Percentiles rank a stretch among this genome's conserved stretches.
Conservation (phyloP, 2,797 vertebrate species). For the Sebastiscus albofasciatus region DNA sequence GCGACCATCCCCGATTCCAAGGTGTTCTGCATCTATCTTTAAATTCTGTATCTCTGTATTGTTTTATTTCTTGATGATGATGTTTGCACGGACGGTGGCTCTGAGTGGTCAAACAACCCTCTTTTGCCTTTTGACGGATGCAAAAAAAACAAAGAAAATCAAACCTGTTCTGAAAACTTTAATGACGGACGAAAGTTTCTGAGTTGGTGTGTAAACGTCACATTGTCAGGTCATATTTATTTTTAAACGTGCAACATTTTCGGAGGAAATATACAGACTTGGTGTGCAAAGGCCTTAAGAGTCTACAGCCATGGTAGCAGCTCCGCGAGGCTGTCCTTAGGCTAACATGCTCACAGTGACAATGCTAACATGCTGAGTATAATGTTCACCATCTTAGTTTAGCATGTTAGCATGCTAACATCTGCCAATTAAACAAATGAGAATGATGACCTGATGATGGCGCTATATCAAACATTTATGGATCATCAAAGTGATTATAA, state of each 20-base stretch:
- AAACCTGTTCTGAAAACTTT: not conserved
- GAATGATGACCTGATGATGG: not conserved
- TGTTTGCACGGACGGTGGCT: no score
- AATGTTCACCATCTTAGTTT: not conserved
- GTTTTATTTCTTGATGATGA: no score
- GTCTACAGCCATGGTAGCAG: not conserved
- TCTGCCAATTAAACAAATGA: not conserved
- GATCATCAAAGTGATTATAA: not conserved
- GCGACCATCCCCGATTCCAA: no score
- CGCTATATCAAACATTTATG: not conserved
- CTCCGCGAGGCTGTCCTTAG: not conserved
- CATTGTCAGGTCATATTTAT: not conserved
- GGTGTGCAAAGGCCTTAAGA: not conserved
- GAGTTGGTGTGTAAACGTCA: not conserved
- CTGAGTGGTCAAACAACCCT: no score
- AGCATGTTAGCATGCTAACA: not conserved
- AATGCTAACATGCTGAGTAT: not conserved
- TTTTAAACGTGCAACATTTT: not conserved
- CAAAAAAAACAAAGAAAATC: not conserved
- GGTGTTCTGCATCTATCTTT: no score
- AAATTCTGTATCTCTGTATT: no score
- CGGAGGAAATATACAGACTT: not conserved
- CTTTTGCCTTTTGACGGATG: no score
- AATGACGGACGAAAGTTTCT: not conserved
- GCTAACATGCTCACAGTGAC: not conserved